phyloP scores from a whole-genome alignment of 2,888 invertebrate genomes.

The Spodoptera picta region DNA sequence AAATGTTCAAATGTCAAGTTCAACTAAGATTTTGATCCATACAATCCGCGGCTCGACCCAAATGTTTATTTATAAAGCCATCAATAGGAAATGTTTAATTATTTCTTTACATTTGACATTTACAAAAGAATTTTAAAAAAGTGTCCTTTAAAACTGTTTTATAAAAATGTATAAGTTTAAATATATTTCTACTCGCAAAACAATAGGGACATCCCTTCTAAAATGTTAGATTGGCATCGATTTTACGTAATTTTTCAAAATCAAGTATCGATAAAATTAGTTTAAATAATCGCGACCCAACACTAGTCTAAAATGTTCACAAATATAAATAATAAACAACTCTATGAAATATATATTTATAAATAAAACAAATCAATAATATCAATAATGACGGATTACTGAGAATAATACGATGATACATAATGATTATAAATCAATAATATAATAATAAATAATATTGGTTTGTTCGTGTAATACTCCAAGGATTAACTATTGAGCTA shows the following conservation, averaged over 20 bases:
- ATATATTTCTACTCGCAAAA: conserved; percentile 31
- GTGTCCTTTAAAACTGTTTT: conserved; percentile 31
- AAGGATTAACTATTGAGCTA: conserved; percentile 57
- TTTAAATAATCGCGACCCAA: not conserved
- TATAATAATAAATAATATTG: conserved; percentile 16
- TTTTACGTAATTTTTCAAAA: conserved; percentile 14
- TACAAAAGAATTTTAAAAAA: conserved; percentile 31
- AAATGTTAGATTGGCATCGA: conserved; percentile 45
- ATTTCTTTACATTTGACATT: conserved; percentile 19
- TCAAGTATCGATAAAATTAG: conserved; percentile 22
- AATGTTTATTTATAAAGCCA: conserved; percentile 13
- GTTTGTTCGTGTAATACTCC: conserved; percentile 53
- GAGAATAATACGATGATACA: conserved; percentile 10
- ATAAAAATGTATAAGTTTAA: conserved; percentile 52
- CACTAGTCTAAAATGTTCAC: conserved; percentile 5
- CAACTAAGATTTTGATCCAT: conserved; percentile 11
- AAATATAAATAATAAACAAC: conserved; percentile 11
- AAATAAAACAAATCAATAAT: conserved; percentile 34
- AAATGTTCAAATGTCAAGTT: not conserved
- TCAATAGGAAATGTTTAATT: conserved; percentile 39
- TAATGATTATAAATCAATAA: conserved; percentile 22
- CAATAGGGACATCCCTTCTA: conserved; percentile 38
- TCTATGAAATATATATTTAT: conserved; percentile 28
- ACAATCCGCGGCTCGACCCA: not conserved
- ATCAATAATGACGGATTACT: conserved; percentile 35